These are phyloP conservation scores for Baccha elongata DNA, from an alignment of 2,888 invertebrate genomes.

Conservation along the genomic window DNA sequence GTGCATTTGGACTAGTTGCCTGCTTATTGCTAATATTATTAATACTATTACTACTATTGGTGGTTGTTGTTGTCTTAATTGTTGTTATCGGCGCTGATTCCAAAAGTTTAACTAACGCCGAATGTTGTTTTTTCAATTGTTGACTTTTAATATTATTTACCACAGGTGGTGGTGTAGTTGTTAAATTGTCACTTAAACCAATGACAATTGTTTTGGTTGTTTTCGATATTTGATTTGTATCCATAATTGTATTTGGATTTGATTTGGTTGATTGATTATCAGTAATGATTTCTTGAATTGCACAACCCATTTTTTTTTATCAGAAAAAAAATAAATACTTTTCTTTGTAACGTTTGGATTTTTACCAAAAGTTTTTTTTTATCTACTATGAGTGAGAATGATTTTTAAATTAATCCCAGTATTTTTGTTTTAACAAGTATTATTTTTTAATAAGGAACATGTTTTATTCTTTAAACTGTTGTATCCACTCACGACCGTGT, in stretches of 20 bases:
- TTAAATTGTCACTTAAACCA: conserved; percentile 67
- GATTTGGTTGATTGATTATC: conserved; percentile 71
- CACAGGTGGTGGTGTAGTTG: conserved; percentile 50
- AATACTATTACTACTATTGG: conserved; percentile 58
- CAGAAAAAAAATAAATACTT: conserved; percentile 22
- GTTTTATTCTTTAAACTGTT: conserved; percentile 69
- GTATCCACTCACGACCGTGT: conserved; percentile 69
- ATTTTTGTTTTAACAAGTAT: conserved; percentile 77
- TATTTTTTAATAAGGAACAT: conserved; percentile 79
- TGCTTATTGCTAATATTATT: conserved; percentile 69
- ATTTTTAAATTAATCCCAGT: conserved; percentile 59
- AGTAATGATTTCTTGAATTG: conserved; percentile 79
- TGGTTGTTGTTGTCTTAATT: conserved; percentile 69
- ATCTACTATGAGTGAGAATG: conserved; percentile 23
- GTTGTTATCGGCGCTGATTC: conserved; percentile 83
- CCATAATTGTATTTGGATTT: conserved; percentile 73
- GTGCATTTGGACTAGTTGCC: conserved; percentile 68
- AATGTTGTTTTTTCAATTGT: conserved; percentile 85
- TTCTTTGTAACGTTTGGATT: background rate
- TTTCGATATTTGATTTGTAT: conserved; percentile 68
- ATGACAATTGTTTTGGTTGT: conserved; percentile 73
- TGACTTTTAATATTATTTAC: conserved; percentile 77
- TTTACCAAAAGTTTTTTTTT: conserved; percentile 40
- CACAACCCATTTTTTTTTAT: conserved; percentile 82
- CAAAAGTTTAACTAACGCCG: conserved; percentile 86